These are phyloP conservation scores for Pimpla rufipes DNA, from an alignment of 2,888 invertebrate genomes.

Conservation along the genomic window DNA sequence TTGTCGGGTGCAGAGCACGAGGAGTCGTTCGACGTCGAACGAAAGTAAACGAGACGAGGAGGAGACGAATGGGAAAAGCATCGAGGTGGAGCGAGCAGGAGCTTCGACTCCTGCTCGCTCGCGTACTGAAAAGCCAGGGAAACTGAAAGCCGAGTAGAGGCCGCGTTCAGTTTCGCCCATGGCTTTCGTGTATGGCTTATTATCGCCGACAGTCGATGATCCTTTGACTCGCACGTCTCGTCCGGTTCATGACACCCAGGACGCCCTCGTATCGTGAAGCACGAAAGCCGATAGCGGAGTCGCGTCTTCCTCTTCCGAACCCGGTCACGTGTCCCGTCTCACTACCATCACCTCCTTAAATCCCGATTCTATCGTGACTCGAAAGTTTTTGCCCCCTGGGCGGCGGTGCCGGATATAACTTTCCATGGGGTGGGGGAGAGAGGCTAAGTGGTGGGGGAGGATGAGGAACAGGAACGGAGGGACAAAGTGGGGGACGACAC, in stretches of 20 bases:
- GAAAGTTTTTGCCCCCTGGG: constrained; percentile 51
- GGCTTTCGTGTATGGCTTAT: constrained; percentile 48
- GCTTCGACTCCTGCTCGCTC: too few species aligned
- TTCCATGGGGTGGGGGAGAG: constrained; percentile 37
- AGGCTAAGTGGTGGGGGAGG: background rate
- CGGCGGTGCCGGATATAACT: constrained; percentile 49
- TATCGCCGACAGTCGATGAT: constrained; percentile 65
- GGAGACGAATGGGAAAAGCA: too few species aligned
- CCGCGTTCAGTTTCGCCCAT: constrained; percentile 1
- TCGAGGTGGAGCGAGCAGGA: too few species aligned
- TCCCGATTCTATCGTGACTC: constrained; percentile 62
- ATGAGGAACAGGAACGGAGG: constrained; percentile 46
- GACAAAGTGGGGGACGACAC: constrained; percentile 46
- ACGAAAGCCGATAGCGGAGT: constrained; percentile 49
- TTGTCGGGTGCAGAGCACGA: constrained; percentile 43
- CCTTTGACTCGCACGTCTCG: constrained; percentile 55
- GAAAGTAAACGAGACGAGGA: constrained; percentile 9
- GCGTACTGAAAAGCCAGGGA: background rate
- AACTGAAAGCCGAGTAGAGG: constrained; percentile 9
- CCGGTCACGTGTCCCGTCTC: constrained; percentile 64
- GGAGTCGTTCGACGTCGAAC: background rate
- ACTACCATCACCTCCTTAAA: constrained; percentile 63
- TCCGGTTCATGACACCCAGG: constrained; percentile 48
- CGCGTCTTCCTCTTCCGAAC: constrained; percentile 44
- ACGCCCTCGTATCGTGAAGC: constrained; percentile 43